Percentiles rank a stretch among this genome's conserved stretches.
phyloP scores from a whole-genome alignment of 2,797 vertebrate genomes.

The Spheniscus humboldti region DNA sequence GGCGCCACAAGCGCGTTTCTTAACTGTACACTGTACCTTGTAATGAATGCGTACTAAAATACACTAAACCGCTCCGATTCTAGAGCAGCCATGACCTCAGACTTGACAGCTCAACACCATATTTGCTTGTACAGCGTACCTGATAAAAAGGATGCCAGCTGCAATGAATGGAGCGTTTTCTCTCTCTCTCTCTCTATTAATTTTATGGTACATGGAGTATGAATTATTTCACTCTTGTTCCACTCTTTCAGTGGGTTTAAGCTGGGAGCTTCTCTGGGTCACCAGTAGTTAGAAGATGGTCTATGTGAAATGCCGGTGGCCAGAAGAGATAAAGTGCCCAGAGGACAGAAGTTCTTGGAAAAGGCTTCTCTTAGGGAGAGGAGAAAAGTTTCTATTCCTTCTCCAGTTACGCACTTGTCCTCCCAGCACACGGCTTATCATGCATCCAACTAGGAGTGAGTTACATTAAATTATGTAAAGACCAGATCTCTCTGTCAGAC shows the following conservation, averaged over 20 bases:
- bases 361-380: not conserved
- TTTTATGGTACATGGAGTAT: not conserved
- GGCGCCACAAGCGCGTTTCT: slow-evolving; percentile 86
- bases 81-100: slow-evolving; percentile 77
- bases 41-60: slow-evolving; percentile 96
- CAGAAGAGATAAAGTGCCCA: not conserved
- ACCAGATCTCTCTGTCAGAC: not conserved
- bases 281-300: not conserved
- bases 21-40: slow-evolving; percentile 86
- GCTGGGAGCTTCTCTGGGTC: not conserved
- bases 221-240: not conserved
- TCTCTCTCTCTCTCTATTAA: not conserved
- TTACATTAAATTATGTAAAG: not conserved
- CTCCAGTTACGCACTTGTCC: not conserved
- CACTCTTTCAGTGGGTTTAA: not conserved
- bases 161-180: not conserved
- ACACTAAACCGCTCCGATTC: slow-evolving; percentile 78
- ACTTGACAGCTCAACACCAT: slow-evolving; percentile 65
- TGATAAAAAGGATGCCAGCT: slow-evolving; percentile 50
- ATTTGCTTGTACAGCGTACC: slow-evolving; percentile 42
- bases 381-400: not conserved
- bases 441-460: not conserved
- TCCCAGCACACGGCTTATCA: not conserved
- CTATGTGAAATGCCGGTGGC: not conserved
- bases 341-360: not conserved